Conservation (phyloP, 2,797 vertebrate species). For the Tiaroga cobitis region DNA sequence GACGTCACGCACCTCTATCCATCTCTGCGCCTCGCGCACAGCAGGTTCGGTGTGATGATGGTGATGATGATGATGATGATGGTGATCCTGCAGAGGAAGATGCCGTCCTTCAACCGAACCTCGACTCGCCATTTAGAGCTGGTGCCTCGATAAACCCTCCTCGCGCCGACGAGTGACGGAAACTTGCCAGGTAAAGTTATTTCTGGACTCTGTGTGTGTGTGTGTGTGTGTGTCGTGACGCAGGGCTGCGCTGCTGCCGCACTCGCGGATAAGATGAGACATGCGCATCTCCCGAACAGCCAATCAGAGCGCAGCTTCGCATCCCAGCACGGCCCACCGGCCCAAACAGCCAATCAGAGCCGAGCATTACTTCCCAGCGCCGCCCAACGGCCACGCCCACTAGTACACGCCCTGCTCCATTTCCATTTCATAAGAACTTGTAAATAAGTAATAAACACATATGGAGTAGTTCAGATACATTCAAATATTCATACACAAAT, state of each 20-base stretch:
- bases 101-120: constrained; percentile 79
- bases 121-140: constrained; percentile 88
- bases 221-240: constrained; percentile 54
- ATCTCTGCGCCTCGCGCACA: constrained; percentile 89
- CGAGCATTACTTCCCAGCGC: constrained; percentile 57
- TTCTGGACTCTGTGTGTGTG: neutral
- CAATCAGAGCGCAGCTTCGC: constrained; percentile 68
- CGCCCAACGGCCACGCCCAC: constrained; percentile 55
- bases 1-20: constrained; percentile 90
- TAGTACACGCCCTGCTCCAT: constrained; percentile 14
- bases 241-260: constrained; percentile 56
- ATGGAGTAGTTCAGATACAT: neutral
- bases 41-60: constrained; percentile 72
- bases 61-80: neutral
- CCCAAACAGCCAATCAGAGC: constrained; percentile 71
- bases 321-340: constrained; percentile 53
- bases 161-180: neutral
- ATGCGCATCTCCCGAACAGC: constrained; percentile 55
- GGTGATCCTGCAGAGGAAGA: constrained; percentile 74
- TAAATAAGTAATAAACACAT: neutral
- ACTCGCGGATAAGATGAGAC: constrained; percentile 44
- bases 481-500: neutral
- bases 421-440: neutral
- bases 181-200: constrained; percentile 46
- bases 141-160: neutral